Percentiles rank a stretch among this genome's conserved stretches.
phyloP scores from a whole-genome alignment of 2,113 vertebrate species.

The Felis chaus region DNA sequence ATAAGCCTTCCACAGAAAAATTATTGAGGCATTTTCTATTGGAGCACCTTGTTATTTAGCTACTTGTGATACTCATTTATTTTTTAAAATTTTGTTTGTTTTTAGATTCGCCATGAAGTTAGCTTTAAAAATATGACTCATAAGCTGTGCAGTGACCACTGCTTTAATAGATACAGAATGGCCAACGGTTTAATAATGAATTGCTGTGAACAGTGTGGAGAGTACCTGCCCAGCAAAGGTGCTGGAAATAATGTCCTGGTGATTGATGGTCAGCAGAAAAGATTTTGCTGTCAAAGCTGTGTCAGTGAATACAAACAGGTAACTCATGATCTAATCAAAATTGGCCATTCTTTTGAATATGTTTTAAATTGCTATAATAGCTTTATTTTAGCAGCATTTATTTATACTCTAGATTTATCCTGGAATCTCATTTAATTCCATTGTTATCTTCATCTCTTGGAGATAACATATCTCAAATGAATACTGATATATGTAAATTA shows the following conservation, averaged over 20 bases:
- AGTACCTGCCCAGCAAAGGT: conserved; percentile 96
- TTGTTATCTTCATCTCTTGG: conserved; percentile 4
- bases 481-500: not conserved
- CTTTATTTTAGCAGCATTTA: not conserved
- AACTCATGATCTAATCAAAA: conserved; percentile 71
- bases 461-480: not conserved
- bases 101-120: conserved; percentile 98
- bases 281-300: conserved; percentile 98
- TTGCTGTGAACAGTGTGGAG: conserved; percentile 98
- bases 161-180: conserved; percentile 98
- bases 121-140: conserved; percentile 99
- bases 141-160: conserved; percentile 97
- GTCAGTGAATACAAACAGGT: conserved; percentile 99
- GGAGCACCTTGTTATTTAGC: not conserved
- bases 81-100: conserved; percentile 56
- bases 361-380: not conserved
- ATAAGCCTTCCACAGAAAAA: not conserved
- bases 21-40: not conserved
- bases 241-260: conserved; percentile 95
- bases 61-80: not conserved
- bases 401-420: conserved; percentile 24
- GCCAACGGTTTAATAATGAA: conserved; percentile 99
- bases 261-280: conserved; percentile 97
- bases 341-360: not conserved
- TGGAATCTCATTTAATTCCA: conserved; percentile 17